Evolutionary conservation across 1,140 invertebrate species (phyloP), one percentile per base, ranked within the genome.

Genomic region (Nymphalis io): DNA sequence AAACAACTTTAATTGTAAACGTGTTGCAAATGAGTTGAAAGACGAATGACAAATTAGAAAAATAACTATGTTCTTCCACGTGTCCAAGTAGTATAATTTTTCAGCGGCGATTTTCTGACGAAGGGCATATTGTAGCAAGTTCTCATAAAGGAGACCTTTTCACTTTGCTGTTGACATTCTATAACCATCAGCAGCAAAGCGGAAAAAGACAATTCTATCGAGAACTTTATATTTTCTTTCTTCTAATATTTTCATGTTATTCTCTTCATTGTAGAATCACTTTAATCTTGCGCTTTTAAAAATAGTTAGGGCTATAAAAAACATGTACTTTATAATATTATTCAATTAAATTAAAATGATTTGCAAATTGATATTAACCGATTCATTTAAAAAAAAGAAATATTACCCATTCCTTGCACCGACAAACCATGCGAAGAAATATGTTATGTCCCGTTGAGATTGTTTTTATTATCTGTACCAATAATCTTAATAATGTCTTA

Each of bases 131-230:
- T 75, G 85, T 78, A 74, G 88, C 33, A 83, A 75, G 87, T 88
- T 90, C 89, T 86, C 87, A 91, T 91, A 90, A 91, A 91, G 89
- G 85, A 89, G 89, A 90, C 89, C 89, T 90, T 91, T 91, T 91
- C 89, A 85, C 87, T 91, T 89, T 90, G 89, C 89, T 88, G 89
- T 89, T 90, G 89, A 88, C 79, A 79, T 77, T 70, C 18, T 16
- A 44, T 58, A 75, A 82, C 74, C 73, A 89, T 88, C 89, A 90
- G 89, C 89, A 91, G 88, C 88, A 91, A 91, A 91, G 88, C 89
- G 89, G 89, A 91, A 91, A 91, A 91, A 91, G 89, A 91, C 89
- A 91, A 89, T 78, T 91, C 83, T 90, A 91, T 90, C 83, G 73
- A 91, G 89, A 91, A 91, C 89, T 87, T 79, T 79, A 59, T 6